Conservation (phyloP, 53 echinoderm and acorn worm genomes). For the Stichopus horrens region DNA sequence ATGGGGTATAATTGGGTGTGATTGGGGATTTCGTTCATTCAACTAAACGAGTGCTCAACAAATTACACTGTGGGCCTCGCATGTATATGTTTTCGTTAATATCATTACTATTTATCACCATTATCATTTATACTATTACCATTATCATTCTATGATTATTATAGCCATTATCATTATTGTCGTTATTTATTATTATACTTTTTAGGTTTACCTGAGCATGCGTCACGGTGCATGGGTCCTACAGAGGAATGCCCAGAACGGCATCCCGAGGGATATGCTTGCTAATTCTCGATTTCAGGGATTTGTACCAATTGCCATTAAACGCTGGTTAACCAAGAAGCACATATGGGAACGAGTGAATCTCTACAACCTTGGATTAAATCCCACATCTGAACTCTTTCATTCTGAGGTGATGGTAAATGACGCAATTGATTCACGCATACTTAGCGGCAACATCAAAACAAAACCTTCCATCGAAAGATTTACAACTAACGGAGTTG, state of each 20-base stretch:
- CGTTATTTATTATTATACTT: background rate
- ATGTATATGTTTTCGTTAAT: no score
- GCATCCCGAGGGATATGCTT: conserved; percentile 71
- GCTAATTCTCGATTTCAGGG: conserved; percentile 63
- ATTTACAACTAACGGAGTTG: conserved; percentile 74
- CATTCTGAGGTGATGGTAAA: conserved; percentile 77
- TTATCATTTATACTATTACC: no score
- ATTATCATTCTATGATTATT: no score
- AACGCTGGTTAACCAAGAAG: conserved; percentile 49
- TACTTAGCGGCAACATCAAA: conserved; percentile 77
- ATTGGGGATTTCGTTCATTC: no score
- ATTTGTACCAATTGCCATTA: conserved; percentile 50
- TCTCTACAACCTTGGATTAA: conserved; percentile 71
- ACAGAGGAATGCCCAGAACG: conserved; percentile 64
- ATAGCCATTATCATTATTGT: no score
- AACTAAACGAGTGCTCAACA: no score
- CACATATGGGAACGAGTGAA: conserved; percentile 49
- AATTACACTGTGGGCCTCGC: no score
- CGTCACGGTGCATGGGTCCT: conserved; percentile 78
- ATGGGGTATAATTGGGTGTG: no score
- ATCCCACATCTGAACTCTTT: conserved; percentile 59
- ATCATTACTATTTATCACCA: no score
- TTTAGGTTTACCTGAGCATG: conserved; percentile 79
- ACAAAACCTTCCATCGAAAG: conserved; percentile 69
- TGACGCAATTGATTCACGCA: conserved; percentile 74